phyloP scores from a whole-genome alignment of 2,888 invertebrate genomes.

The Andrena bucephala region DNA sequence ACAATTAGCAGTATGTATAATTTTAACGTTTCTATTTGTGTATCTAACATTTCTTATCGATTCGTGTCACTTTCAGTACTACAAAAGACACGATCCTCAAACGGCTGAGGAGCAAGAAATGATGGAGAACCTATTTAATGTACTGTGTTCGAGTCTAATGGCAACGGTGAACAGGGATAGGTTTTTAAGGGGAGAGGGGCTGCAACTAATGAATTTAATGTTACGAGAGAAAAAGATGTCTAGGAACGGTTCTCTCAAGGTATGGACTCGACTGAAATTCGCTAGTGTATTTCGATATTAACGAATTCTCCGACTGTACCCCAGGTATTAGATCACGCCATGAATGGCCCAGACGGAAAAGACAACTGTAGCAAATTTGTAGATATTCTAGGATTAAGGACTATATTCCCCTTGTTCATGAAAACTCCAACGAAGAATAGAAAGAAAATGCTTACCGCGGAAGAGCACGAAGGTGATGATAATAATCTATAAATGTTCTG shows the following conservation, averaged over 20 bases:
- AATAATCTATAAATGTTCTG: not conserved
- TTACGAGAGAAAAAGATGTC: constrained; percentile 98
- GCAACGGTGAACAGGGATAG: constrained; percentile 94
- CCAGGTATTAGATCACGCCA: constrained; percentile 95
- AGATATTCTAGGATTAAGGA: constrained; percentile 97
- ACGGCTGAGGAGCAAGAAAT: constrained; percentile 97
- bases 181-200: constrained; percentile 98
- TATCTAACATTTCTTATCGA: constrained; percentile 19
- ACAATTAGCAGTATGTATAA: constrained; percentile 92
- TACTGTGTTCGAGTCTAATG: constrained; percentile 97
- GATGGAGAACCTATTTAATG: constrained; percentile 99
- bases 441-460: constrained; percentile 92
- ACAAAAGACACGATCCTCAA: constrained; percentile 97
- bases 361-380: constrained; percentile 99
- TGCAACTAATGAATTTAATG: constrained; percentile 99
- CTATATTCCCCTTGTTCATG: constrained; percentile 99
- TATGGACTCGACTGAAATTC: constrained; percentile 40
- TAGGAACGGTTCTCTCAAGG: constrained; percentile 97
- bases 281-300: not conserved
- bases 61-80: constrained; percentile 87
- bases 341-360: constrained; percentile 96
- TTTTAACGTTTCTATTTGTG: constrained; percentile 11
- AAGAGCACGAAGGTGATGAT: constrained; percentile 93
- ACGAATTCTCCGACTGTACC: constrained; percentile 14
- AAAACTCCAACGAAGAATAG: constrained; percentile 96